Conservation (phyloP, 1,140 invertebrate genomes). For the Vanessa atalanta region DNA sequence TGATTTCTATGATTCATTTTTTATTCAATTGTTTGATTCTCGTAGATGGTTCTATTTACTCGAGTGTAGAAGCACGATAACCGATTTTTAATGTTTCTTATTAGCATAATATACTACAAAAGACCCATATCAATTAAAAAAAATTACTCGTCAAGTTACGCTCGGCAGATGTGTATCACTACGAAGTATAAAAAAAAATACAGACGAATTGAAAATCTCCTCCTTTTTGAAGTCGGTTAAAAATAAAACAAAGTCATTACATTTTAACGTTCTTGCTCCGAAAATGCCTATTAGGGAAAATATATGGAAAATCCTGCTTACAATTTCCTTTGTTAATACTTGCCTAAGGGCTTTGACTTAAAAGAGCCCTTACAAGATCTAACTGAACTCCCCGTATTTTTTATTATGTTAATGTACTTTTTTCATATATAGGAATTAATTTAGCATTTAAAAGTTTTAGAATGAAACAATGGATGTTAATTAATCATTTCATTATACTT, state of each 20-base stretch:
- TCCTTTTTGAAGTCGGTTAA: too few relatives aligned
- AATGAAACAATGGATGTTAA: not conserved
- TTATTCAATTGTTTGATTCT: too few relatives aligned
- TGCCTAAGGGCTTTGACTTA: conserved; percentile 4
- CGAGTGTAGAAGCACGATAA: too few relatives aligned
- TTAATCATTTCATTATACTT: not conserved
- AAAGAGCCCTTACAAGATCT: not conserved
- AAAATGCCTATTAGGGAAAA: conserved; percentile 8
- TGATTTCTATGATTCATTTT: too few relatives aligned
- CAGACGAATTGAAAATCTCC: too few relatives aligned
- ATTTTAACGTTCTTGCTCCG: not conserved
- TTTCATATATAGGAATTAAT: conserved; percentile 3
- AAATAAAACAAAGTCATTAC: not conserved
- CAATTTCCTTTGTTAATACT: conserved; percentile 8
- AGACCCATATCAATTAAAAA: too few relatives aligned
- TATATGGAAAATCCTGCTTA: not conserved
- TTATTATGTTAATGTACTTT: not conserved
- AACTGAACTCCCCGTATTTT: not conserved
- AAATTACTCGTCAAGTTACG: too few relatives aligned
- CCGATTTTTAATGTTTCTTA: too few relatives aligned
- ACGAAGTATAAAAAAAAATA: too few relatives aligned
- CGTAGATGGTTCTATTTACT: too few relatives aligned
- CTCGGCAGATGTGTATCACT: too few relatives aligned
- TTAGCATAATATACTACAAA: too few relatives aligned
- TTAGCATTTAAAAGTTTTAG: not conserved